Conservation (phyloP, 2,797 vertebrate genomes). For the Notoglanidium macrostoma region DNA sequence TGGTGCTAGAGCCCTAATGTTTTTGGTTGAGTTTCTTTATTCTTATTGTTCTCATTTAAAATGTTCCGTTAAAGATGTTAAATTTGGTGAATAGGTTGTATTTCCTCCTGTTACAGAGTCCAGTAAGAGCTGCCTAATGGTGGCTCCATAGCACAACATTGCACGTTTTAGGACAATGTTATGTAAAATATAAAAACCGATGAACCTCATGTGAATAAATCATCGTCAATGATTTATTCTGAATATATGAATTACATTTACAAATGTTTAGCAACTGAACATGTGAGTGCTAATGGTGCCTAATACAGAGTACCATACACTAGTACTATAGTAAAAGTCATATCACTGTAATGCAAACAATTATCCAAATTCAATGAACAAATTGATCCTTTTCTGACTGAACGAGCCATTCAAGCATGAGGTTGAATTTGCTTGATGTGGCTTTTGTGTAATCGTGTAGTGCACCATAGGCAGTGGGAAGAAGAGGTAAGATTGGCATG, state of each 20-base stretch:
- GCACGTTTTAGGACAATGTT: background rate
- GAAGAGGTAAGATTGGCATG: background rate
- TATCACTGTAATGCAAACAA: background rate
- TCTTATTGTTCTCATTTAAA: background rate
- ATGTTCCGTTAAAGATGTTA: background rate
- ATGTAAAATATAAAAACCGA: background rate
- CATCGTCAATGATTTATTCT: background rate
- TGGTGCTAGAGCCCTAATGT: background rate
- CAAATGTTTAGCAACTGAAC: background rate
- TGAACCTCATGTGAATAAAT: background rate
- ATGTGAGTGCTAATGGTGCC: background rate
- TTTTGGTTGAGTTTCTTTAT: background rate
- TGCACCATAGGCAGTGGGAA: background rate
- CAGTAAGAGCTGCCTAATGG: too few species aligned
- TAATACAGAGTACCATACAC: background rate
- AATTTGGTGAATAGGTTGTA: background rate
- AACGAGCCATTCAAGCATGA: background rate
- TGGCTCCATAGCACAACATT: background rate
- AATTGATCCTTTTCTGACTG: background rate
- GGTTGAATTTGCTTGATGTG: slow-evolving; percentile 1
- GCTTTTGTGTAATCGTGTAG: background rate
- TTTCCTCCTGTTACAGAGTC: background rate
- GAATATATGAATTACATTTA: background rate
- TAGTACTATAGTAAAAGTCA: background rate
- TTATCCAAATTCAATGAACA: background rate